These are phyloP conservation scores for Helostoma temminkii DNA, from an alignment of 2,797 vertebrate species.

Conservation along the genomic window DNA sequence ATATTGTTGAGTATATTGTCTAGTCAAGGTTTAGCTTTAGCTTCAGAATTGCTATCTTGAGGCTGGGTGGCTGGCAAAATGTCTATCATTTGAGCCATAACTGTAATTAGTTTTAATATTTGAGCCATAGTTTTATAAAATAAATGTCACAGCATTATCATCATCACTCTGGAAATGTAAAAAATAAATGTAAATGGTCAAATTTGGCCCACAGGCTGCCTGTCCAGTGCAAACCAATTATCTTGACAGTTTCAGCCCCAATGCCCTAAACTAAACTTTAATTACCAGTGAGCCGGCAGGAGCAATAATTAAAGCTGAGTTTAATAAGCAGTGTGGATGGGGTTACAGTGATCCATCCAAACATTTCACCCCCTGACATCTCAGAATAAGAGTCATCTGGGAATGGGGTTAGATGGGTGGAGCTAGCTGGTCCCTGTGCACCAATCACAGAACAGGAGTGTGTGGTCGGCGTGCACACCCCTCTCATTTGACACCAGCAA, in stretches of 20 bases:
- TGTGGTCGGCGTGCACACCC: constrained; percentile 24
- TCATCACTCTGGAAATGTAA: constrained; percentile 34
- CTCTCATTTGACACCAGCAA: constrained; percentile 38
- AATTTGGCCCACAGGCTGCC: constrained; percentile 46
- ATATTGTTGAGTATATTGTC: constrained; percentile 3
- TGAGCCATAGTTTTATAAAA: constrained; percentile 42
- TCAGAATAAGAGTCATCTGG: constrained; percentile 39
- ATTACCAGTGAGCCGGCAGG: constrained; percentile 66
- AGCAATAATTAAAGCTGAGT: constrained; percentile 71
- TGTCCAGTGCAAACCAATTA: constrained; percentile 73
- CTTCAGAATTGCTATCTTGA: constrained; percentile 37
- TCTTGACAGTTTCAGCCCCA: constrained; percentile 61
- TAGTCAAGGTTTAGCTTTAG: constrained; percentile 15
- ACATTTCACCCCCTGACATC: constrained; percentile 59
- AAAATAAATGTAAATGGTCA: constrained; percentile 50
- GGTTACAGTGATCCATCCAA: constrained; percentile 66
- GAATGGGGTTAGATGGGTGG: constrained; percentile 38
- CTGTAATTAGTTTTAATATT: constrained; percentile 46
- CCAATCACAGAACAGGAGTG: constrained; percentile 47
- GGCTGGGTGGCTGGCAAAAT: constrained; percentile 8
- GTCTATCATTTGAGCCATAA: constrained; percentile 19
- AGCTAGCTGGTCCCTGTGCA: constrained; percentile 19
- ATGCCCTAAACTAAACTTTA: constrained; percentile 70
- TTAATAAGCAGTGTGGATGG: constrained; percentile 65
- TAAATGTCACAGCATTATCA: constrained; percentile 41